Evolutionary conservation across 2,797 vertebrate genomes (phyloP), one percentile per base, ranked within the genome.

Genomic region (Karalla daura): DNA sequence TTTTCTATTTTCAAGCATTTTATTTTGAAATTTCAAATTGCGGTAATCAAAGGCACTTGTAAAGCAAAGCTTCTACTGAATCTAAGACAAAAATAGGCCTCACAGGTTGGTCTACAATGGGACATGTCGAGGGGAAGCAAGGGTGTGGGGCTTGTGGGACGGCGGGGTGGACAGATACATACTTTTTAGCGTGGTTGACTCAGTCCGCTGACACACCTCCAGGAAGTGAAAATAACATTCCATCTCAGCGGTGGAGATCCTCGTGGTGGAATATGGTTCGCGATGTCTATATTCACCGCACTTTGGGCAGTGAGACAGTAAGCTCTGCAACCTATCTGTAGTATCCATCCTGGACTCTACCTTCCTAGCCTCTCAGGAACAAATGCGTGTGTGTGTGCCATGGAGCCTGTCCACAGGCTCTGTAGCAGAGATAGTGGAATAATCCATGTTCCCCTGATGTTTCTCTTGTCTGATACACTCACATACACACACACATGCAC

Each of bases 211-310:
- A 83, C 96, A 97, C 76, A 89, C 91, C 80, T 73, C 89, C 70
- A 96, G 79, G 79, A 98, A 94, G 79, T 69, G 89, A 74, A 93
- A 90, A 18, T 95, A 98, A 10, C 94, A 94, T 80, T 94, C 92
- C 96, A 97, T 98, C 90, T 98, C 96, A 28, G 88, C 92, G 17
- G 91, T 88, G 14, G 95, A 94, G 83, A 98, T 97, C 76, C 92
- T 90, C 58, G 96, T 87, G n/a, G 88, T 75, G 24, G 92, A 92
- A 66, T 92, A 95, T 53, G 63, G 76, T 25, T n/a, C n/a, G n/a
- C n/a, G n/a, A n/a, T 66, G 74, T 18, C 78, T 80, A 71, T 88
- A 85, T 60, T 77, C 85, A 53, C 93, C 92, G 69, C 94, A 94
- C 45, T 71, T 80, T 8, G 15, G 83, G 81, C 94, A 95, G 49